Evolutionary conservation across 2,113 vertebrate species (phyloP).

Genomic region (Microtus richardsoni): DNA sequence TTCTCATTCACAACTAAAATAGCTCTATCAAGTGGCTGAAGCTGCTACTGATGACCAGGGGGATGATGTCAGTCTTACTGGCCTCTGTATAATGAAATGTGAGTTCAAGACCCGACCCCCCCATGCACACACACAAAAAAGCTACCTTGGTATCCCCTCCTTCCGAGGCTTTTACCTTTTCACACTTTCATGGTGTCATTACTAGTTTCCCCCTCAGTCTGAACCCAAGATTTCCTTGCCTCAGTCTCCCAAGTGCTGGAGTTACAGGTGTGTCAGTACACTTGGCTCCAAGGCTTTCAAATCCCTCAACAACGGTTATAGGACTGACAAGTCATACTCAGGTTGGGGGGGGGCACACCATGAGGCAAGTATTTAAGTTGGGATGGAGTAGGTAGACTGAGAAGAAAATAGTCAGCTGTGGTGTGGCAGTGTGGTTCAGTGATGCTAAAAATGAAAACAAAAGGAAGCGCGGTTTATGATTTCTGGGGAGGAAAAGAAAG

Average conservation of each 20-base stretch:
- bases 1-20: slow-evolving; percentile 39
- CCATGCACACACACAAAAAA: neutral
- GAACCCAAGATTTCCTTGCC: neutral
- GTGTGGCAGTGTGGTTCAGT: neutral
- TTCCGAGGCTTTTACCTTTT: neutral
- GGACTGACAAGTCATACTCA: slow-evolving; percentile 24
- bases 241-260: neutral
- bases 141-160: neutral
- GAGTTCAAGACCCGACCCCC: neutral
- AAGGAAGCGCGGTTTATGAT: neutral
- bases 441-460: neutral
- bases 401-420: slow-evolving; percentile 24
- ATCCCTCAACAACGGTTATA: neutral
- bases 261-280: neutral
- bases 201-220: neutral
- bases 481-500: neutral
- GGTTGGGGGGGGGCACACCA: neutral
- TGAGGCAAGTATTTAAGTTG: slow-evolving; percentile 37
- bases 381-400: neutral
- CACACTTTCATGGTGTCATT: too few relatives aligned
- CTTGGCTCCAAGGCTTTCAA: slow-evolving; percentile 24
- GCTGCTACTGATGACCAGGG: neutral
- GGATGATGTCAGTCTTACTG: neutral
- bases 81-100: neutral
- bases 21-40: slow-evolving; percentile 5